Evolutionary conservation across 2,888 invertebrate genomes (phyloP), one percentile per base, ranked within the genome.

Genomic region (Diadromus collaris): DNA sequence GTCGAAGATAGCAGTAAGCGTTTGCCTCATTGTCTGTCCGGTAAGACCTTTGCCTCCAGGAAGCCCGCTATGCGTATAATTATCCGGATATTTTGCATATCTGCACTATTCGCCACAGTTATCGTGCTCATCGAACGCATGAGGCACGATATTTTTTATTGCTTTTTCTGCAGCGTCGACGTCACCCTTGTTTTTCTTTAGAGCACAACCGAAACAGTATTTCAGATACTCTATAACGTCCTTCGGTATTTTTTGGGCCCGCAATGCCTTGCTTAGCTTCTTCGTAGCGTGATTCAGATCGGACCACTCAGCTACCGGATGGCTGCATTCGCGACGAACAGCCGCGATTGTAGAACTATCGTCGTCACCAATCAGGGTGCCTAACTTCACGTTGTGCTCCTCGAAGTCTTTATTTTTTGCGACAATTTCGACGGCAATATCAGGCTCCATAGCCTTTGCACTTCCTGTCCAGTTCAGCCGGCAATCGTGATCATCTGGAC

Each of bases 91-190:
- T 6, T 34, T 63, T 4, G 7, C 10, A 32, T 41, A 34, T n/a
- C 32, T 27, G 65, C 84, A 84, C 84, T 82, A 85, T n/a, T 29
- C 32, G 2, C 80, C 80, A 65, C 83, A 85, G 9, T 76, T 54
- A 13, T 75, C 80, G 56, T 83, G 82, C 16, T 79, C 64, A 32
- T 69, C 80, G 65, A 81, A 85, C 48, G 81, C 78, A 73, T 85
- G 83, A 58, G 77, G 56, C 1, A 82, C 77, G 6, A 85, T 76
- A 69, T 80, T 81, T 21, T 29, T 48, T 44, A 85, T 65, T 27
- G 81, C 77, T 27, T 6, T 29, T 72, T 41, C 70, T 10, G 80
- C 72, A 24, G 44, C 69, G n/a, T 21, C 44, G 16, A 46, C 41
- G 58, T 83, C 27, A 2, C 54, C 56, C 6, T 64, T 32, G 70